Percentiles rank a stretch among this genome's conserved stretches.
phyloP scores from a whole-genome alignment of 2,113 vertebrate species.

The Aegotheles bennettii region DNA sequence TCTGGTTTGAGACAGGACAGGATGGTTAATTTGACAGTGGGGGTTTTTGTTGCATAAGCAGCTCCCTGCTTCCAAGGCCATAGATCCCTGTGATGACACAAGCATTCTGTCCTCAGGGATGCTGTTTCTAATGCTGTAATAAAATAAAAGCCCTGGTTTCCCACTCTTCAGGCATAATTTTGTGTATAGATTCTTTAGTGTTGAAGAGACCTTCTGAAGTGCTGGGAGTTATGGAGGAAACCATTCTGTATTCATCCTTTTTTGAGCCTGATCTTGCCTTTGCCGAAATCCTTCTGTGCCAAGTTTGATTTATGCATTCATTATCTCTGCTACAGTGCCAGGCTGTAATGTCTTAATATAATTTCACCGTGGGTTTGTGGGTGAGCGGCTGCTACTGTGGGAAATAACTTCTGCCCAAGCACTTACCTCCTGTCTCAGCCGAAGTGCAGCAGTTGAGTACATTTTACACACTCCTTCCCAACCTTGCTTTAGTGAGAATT shows the following conservation, averaged over 20 bases:
- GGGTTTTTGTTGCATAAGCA: background rate
- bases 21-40: background rate
- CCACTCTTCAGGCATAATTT: background rate
- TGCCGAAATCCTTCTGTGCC: background rate
- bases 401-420: background rate
- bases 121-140: background rate
- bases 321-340: background rate
- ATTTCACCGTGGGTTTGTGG: background rate
- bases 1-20: background rate
- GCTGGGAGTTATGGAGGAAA: background rate
- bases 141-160: background rate
- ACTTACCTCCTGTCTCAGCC: background rate
- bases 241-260: background rate
- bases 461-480: background rate
- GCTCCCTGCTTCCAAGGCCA: background rate
- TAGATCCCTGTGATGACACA: background rate
- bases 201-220: background rate
- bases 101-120: background rate
- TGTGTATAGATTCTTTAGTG: background rate
- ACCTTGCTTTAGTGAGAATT: background rate
- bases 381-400: background rate
- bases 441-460: background rate
- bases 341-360: background rate
- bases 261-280: background rate
- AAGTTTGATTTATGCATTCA: background rate